These are phyloP conservation scores for Calliphora vomitoria DNA, from an alignment of 2,888 invertebrate species.

Conservation along the genomic window DNA sequence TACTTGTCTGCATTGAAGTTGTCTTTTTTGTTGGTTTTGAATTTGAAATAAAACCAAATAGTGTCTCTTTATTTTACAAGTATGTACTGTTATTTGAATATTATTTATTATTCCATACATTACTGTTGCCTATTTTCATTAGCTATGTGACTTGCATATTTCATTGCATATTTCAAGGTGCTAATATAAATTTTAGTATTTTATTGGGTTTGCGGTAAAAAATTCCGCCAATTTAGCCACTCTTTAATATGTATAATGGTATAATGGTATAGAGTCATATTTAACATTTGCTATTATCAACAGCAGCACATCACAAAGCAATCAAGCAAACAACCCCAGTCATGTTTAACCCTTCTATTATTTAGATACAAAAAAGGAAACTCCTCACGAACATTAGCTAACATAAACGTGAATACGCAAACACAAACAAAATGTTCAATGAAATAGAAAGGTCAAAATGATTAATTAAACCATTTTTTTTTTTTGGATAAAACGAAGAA, in stretches of 20 bases:
- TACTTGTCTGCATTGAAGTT: too few species aligned
- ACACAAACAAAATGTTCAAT: conserved; percentile 48
- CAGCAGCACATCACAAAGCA: conserved; percentile 57
- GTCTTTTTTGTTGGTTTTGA: too few species aligned
- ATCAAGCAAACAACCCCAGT: conserved; percentile 65
- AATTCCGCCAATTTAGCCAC: conserved; percentile 34
- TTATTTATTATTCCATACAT: too few species aligned
- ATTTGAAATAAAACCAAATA: too few species aligned
- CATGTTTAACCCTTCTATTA: conserved; percentile 49
- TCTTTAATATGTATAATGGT: conserved; percentile 4
- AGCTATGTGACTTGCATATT: too few species aligned
- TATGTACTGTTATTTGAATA: too few species aligned
- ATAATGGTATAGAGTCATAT: conserved; percentile 27
- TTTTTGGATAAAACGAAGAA: conserved; percentile 43
- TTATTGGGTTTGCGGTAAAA: neutral
- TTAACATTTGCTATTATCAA: conserved; percentile 53
- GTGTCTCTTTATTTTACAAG: too few species aligned
- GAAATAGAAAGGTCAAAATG: conserved; percentile 72
- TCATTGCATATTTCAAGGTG: conserved; percentile 5
- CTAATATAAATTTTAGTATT: neutral
- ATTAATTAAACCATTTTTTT: conserved; percentile 68
- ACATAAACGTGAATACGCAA: neutral
- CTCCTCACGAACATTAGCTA: neutral
- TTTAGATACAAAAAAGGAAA: conserved; percentile 38
- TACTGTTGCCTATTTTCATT: too few species aligned